Evolutionary conservation across 1,140 invertebrate genomes (phyloP), one percentile per base, ranked within the genome.

Genomic region (Heliconius hermathena): DNA sequence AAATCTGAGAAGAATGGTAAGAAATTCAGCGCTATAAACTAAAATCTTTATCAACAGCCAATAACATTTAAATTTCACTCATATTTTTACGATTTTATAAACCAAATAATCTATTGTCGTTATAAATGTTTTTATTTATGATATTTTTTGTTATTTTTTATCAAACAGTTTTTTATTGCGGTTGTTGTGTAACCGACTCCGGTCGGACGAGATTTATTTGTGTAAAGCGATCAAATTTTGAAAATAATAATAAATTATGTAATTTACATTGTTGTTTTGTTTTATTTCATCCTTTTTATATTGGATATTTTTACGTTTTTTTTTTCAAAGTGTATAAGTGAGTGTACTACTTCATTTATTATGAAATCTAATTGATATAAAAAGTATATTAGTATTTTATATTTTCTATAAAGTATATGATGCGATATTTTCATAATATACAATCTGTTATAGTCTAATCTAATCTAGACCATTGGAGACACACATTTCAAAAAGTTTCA

Each of bases 241-340:
- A 91, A 77, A 93, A 90, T 91, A 89, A 92, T 90, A 90, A 87
- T 89, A 91, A 87, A 93, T 90, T 89, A 91, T 92, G 92, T 94
- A 93, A 93, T 92, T 89, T 88, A 90, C 81, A 88, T 81, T 29
- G 81, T 72, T 26, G 2, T 66, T 71, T 87, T 85, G 84, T 89
- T 91, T 92, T 86, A 86, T 88, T 90, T 81, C 18, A 66, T 66
- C 60, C 60, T 66, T 66, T 29, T 20, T n/a, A 8, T 54, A 1
- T 1, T 16, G 41, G 3, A 46, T 46, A 46, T 46, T 4, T 46
- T 46, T 16, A 46, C 13, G 6, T 36, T 36, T 8, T 36, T 5
- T 36, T 36, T 5, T 36, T 36, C 5, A 36, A 33, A 33, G 33
- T 33, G 8, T 6, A 0, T 33, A 33, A 36, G 5, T 36, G 5